A percentile compares a stretch with the other conserved stretches of the same genome.
These are phyloP conservation scores for Philaenus spumarius DNA, from an alignment of 1,140 invertebrate genomes.

Conservation along the genomic window DNA sequence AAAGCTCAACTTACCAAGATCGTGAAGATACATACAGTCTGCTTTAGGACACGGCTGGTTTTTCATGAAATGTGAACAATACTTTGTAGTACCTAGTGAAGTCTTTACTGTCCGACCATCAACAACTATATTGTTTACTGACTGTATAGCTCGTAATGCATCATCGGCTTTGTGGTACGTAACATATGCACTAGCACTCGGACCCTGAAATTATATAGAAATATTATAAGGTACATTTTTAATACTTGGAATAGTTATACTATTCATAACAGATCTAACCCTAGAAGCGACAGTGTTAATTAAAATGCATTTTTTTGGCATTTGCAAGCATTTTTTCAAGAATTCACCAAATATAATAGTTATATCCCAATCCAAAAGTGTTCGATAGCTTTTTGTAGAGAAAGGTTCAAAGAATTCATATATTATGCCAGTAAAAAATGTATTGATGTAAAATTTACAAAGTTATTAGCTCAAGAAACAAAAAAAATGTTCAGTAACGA, in stretches of 20 bases:
- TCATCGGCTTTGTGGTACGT: constrained; percentile 93
- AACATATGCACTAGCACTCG: constrained; percentile 94
- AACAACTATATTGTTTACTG: constrained; percentile 93
- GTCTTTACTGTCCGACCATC: constrained; percentile 95
- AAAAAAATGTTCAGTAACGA: too few relatives aligned
- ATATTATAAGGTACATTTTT: background rate
- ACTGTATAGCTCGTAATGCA: constrained; percentile 91
- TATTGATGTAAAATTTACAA: too few relatives aligned
- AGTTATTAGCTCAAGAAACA: too few relatives aligned
- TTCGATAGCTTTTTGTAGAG: too few relatives aligned
- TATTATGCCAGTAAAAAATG: too few relatives aligned
- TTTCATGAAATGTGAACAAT: constrained; percentile 99
- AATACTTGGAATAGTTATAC: too few relatives aligned
- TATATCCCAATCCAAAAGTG: too few relatives aligned
- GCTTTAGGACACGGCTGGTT: constrained; percentile 94
- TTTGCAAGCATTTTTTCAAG: too few relatives aligned
- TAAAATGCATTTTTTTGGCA: too few relatives aligned
- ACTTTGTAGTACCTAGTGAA: constrained; percentile 98
- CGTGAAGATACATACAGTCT: constrained; percentile 99
- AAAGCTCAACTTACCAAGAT: constrained; percentile 62
- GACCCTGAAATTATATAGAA: constrained; percentile 59
- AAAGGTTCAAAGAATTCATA: too few relatives aligned
- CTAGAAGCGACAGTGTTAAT: too few relatives aligned
- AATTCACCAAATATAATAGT: too few relatives aligned
- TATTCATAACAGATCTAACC: background rate